Conservation (phyloP, 92 coral and sea anemone genomes). For the Montipora capitata region DNA sequence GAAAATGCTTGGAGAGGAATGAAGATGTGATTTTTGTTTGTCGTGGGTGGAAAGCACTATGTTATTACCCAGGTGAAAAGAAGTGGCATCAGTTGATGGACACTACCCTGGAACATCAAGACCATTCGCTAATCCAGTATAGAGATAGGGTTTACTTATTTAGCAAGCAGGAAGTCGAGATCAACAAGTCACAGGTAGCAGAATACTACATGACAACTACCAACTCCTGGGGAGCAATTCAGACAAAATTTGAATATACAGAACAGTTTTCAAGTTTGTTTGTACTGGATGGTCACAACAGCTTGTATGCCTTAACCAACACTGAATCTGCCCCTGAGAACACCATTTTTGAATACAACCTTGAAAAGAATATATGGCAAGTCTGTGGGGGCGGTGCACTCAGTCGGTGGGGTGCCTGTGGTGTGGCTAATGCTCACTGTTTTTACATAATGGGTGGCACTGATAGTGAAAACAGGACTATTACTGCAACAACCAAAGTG, state of each 20-base stretch:
- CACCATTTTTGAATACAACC: neutral
- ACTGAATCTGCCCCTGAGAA: too few relatives aligned
- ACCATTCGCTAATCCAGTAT: neutral
- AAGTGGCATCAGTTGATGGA: neutral
- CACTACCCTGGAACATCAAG: neutral
- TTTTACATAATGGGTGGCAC: neutral
- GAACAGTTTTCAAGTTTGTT: neutral
- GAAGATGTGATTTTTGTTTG: constrained; percentile 7
- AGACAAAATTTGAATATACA: neutral
- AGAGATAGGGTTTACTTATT: neutral
- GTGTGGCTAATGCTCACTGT: neutral
- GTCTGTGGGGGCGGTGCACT: too few relatives aligned
- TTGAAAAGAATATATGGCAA: neutral
- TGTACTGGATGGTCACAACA: neutral
- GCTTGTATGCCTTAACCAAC: neutral
- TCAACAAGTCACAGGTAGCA: too few relatives aligned
- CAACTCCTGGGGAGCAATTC: neutral
- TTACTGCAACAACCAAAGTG: too few relatives aligned
- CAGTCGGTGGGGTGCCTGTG: neutral
- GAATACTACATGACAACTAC: neutral
- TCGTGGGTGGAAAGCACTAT: neutral
- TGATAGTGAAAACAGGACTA: neutral
- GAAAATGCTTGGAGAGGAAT: neutral
- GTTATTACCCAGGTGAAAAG: neutral
- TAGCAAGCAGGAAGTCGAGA: neutral